A percentile compares a stretch with the other conserved stretches of the same genome.
phyloP scores from a whole-genome alignment of 2,888 invertebrate species.

The Atrina japonica region DNA sequence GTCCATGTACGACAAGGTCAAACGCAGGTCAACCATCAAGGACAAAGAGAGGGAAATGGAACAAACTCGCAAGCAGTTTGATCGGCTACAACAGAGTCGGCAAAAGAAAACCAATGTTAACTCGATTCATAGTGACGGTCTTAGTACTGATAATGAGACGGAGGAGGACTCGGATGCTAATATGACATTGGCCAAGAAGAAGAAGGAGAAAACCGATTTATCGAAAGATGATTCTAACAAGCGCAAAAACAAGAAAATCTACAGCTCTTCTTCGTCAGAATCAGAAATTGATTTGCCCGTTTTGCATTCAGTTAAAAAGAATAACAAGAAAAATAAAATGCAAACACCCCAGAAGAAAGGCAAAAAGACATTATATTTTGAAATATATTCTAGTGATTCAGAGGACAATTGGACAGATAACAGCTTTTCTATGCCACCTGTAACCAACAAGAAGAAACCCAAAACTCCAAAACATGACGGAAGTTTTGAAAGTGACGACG shows the following conservation, averaged over 20 bases:
- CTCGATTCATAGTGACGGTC: conserved; percentile 5
- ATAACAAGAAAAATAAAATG: conserved; percentile 11
- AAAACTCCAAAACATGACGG: conserved; percentile 48
- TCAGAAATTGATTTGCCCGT: conserved; percentile 13
- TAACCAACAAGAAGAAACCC: conserved; percentile 46
- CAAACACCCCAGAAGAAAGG: conserved; percentile 12
- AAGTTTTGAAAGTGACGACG: conserved; percentile 51
- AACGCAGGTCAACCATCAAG: conserved; percentile 71
- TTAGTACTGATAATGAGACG: conserved; percentile 62
- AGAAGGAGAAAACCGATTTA: conserved; percentile 22
- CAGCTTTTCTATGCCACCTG: conserved; percentile 21
- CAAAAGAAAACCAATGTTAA: conserved; percentile 58
- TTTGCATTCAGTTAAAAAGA: conserved; percentile 26
- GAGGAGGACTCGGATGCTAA: conserved; percentile 34
- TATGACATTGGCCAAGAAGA: conserved; percentile 45
- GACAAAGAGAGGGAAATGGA: conserved; percentile 79
- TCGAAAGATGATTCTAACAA: conserved; percentile 11
- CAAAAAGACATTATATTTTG: conserved; percentile 52
- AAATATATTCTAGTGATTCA: conserved; percentile 59
- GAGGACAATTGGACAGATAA: conserved; percentile 35
- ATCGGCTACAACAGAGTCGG: conserved; percentile 64
- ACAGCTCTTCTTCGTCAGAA: conserved; percentile 31
- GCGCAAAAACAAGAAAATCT: conserved; percentile 31
- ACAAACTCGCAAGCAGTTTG: conserved; percentile 58
- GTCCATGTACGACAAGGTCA: conserved; percentile 96